Conservation (phyloP, 1,140 invertebrate genomes). For the Sinonovacula constricta region DNA sequence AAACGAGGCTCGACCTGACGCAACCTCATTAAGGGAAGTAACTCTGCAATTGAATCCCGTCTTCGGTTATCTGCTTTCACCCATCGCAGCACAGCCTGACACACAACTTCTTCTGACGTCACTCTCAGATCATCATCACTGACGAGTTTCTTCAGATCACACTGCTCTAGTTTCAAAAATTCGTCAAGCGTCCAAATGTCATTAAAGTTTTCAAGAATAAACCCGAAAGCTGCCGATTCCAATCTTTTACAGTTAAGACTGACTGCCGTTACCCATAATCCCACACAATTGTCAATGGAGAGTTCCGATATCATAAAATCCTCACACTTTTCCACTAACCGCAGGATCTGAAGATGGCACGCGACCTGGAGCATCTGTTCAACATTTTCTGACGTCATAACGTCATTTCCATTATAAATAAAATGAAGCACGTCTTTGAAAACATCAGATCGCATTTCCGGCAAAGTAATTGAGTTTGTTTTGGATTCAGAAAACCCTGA, state of each 20-base stretch:
- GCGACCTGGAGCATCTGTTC: slow-evolving; percentile 90
- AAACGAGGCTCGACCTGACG: slow-evolving; percentile 27
- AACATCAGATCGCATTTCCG: slow-evolving; percentile 39
- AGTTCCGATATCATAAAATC: slow-evolving; percentile 91
- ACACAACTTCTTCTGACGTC: slow-evolving; percentile 59
- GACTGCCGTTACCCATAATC: slow-evolving; percentile 92
- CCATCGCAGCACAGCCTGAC: slow-evolving; percentile 25
- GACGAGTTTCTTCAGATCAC: slow-evolving; percentile 61
- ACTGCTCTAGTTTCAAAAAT: slow-evolving; percentile 54
- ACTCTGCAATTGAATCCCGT: slow-evolving; percentile 1
- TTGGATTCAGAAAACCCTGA: slow-evolving; percentile 62
- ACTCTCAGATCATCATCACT: slow-evolving; percentile 64
- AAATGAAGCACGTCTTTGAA: slow-evolving; percentile 57
- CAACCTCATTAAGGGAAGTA: slow-evolving; percentile 23
- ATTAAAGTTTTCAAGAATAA: slow-evolving; percentile 62
- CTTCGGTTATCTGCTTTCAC: slow-evolving; percentile 5
- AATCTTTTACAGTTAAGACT: slow-evolving; percentile 81
- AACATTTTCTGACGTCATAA: slow-evolving; percentile 80
- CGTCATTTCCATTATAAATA: slow-evolving; percentile 56
- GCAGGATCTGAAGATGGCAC: slow-evolving; percentile 88
- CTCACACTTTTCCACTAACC: slow-evolving; percentile 92
- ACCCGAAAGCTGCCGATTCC: slow-evolving; percentile 43
- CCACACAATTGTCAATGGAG: slow-evolving; percentile 94
- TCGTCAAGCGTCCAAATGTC: slow-evolving; percentile 54
- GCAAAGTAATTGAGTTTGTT: slow-evolving; percentile 47